Base-by-base conservation (phyloP, 92 coral and sea anemone species). In the Umimayanthus chanpuru region DNA sequence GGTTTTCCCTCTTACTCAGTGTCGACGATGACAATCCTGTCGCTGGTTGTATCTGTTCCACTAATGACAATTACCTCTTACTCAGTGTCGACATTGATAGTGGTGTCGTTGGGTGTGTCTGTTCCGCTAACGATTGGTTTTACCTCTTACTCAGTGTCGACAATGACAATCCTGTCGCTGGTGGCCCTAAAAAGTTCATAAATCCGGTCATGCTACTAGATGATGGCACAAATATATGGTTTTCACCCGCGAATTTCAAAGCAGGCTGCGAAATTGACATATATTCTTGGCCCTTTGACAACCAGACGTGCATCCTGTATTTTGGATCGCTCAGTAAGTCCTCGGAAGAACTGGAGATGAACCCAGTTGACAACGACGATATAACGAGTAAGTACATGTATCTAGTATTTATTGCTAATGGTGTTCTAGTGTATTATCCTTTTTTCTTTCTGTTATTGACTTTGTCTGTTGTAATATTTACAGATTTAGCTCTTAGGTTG, bases 231-330 rank as follows among this genome's bases (percentile, higher is more conserved):
- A 44, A 43, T 6, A 5, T 47, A 36, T 95, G 98, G 98, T 94
- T 92, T 94, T 94, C 98, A 3, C 98, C 98, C 6, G 90, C 96
- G 2, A 92, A 95, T 3, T 95, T 95, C 81, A 94, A 89, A 73
- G 93, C 97, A 73, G 90, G 93, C 21, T 96, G 97, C 61, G 79
- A 80, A 4, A 85, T 96, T 80, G 88, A 79, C 73, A 87, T 96
- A 29, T 86, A 82, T 5, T 86, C 86, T 70, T 96, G 93, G 77
- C 98, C 98, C 0, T 96, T 94, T 72, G 98, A 96, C 68, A 66
- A 76, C 4, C 98, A 96, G 65, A 73, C 41, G 18, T 95, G 96
- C 53, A 85, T 83, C 2, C 25, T 95, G 81, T 89, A 89, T 5
- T 95, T 95, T 47, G 98, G 98, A 5, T 95, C 98, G 65, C 23